Evolutionary conservation across 2,888 invertebrate species (phyloP), one percentile per base, ranked within the genome.

Genomic region (Acanthosoma haemorrhoidale): DNA sequence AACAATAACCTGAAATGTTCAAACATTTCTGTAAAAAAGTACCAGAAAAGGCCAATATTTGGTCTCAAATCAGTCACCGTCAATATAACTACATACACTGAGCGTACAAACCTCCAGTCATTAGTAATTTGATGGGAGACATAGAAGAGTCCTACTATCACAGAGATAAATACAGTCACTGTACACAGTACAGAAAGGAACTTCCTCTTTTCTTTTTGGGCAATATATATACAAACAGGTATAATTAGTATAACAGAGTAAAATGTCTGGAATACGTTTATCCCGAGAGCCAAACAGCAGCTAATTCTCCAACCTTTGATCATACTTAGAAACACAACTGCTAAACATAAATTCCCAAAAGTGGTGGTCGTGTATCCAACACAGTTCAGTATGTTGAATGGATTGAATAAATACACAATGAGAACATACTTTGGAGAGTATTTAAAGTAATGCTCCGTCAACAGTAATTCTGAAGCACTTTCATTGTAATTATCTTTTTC

Each of bases 1-100:
- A 99, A 99, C 77, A 99, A 86, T 72, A 90, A 85, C 63, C 96
- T 87, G 78, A 99, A 99, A 81, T 99, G 98, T 77, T 98, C 97
- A 84, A 99, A 99, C 94, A 98, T 96, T 84, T 99, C 98, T 0
- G 96, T 97, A 80, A 99, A 99, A 82, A 99, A 98, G 79, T 99
- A 99, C 99, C 99, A 99, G 81, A 97, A 99, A 1, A 99, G 83
- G 0, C 99, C 99, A 76, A 96, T 91, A 79, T 99, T 99, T 25
- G 99, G 99, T 76, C 93, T 91, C 74, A 98, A 83, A 80, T 99
- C 98, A 2, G 94, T 92, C 66, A 96, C 95, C 16, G 88, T 88
- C 74, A 96, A 84, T 78, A 64, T 90, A 78, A 91, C 92, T 70
- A 91, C 91, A 80, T 90, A 88, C 0, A 91, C 91, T 57, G 89